Evolutionary conservation across 2,888 invertebrate species (phyloP).

Genomic region (Pollenia angustigena): DNA sequence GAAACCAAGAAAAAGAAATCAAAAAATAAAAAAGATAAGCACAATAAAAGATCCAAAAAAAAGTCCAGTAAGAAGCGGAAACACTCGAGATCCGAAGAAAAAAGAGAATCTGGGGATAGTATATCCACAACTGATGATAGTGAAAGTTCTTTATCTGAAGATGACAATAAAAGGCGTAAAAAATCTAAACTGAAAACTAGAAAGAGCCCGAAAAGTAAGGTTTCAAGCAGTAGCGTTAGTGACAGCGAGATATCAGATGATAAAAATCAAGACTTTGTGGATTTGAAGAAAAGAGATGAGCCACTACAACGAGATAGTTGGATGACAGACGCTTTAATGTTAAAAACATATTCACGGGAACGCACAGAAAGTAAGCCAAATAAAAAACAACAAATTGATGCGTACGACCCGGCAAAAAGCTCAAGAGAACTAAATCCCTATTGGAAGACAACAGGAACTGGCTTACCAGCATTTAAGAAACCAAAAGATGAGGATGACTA

Average conservation of each 20-base stretch:
- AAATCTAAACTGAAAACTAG: conserved; percentile 56
- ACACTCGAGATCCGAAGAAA: conserved; percentile 43
- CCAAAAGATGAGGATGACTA: conserved; percentile 82
- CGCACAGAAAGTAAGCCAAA: conserved; percentile 84
- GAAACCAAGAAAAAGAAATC: conserved; percentile 83
- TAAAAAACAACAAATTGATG: conserved; percentile 85
- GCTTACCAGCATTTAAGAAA: conserved; percentile 87
- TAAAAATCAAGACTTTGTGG: conserved; percentile 85
- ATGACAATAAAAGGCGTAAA: conserved; percentile 42
- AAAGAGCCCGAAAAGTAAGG: conserved; percentile 20
- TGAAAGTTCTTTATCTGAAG: conserved; percentile 59
- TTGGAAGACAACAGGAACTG: conserved; percentile 95
- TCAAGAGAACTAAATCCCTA: conserved; percentile 94
- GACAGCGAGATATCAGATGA: conserved; percentile 9
- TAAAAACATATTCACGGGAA: conserved; percentile 83
- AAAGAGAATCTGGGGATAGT: conserved; percentile 31
- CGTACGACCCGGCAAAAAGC: conserved; percentile 89
- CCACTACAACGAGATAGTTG: conserved; percentile 88
- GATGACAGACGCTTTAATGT: conserved; percentile 88
- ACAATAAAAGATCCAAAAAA: conserved; percentile 74
- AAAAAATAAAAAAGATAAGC: conserved; percentile 77
- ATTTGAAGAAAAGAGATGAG: conserved; percentile 82
- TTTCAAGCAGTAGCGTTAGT: conserved; percentile 4
- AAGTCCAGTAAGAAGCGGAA: conserved; percentile 70
- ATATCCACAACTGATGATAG: conserved; percentile 65